phyloP scores from a whole-genome alignment of 1,140 invertebrate genomes.

The Diabrotica undecimpunctata region DNA sequence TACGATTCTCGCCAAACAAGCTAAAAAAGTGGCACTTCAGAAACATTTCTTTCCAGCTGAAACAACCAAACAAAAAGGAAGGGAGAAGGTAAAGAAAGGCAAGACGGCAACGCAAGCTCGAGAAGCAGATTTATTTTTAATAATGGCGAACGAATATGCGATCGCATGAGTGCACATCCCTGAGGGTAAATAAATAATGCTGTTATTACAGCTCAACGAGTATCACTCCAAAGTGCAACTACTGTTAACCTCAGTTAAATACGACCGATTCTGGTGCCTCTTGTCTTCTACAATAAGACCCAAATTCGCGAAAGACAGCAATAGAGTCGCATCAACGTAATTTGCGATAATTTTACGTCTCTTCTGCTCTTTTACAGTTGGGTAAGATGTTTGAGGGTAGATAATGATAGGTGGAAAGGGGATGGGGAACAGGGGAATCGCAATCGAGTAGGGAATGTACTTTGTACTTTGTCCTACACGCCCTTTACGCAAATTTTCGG shows the following conservation, averaged over 20 bases:
- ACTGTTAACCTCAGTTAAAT: constrained; percentile 20
- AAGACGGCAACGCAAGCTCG: constrained; percentile 13
- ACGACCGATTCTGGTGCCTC: constrained; percentile 21
- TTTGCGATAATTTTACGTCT: constrained; percentile 44
- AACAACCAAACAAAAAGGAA: background rate
- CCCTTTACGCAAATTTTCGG: constrained; percentile 20
- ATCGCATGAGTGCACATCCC: constrained; percentile 41
- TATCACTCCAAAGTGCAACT: constrained; percentile 30
- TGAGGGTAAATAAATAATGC: constrained; percentile 47
- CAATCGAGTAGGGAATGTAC: constrained; percentile 22
- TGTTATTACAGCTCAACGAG: constrained; percentile 44
- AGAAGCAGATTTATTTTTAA: constrained; percentile 46
- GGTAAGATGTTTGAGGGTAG: constrained; percentile 39
- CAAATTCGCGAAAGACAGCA: background rate
- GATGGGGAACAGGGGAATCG: constrained; percentile 20
- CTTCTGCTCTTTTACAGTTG: constrained; percentile 40
- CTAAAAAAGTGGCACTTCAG: background rate
- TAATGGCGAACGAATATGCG: constrained; percentile 44
- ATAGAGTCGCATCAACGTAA: constrained; percentile 32
- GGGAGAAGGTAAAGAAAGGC: constrained; percentile 5
- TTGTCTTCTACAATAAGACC: constrained; percentile 15
- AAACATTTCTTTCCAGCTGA: background rate
- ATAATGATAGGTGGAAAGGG: constrained; percentile 35
- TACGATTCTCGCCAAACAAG: background rate
- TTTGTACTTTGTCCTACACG: constrained; percentile 19